phyloP scores from a whole-genome alignment of 2,888 invertebrate species.

The Lycia hirtaria region DNA sequence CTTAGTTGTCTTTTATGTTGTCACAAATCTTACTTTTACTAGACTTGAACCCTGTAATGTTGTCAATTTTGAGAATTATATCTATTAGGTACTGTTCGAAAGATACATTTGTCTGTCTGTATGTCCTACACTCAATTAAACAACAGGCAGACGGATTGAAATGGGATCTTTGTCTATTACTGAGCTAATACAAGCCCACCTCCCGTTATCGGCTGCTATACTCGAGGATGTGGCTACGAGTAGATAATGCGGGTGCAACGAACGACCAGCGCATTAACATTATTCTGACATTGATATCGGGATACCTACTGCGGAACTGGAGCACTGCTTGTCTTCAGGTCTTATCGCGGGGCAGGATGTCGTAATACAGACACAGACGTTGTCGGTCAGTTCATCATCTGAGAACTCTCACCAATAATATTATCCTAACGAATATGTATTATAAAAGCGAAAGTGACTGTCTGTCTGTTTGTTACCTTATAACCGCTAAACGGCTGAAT shows the following conservation, averaged over 20 bases:
- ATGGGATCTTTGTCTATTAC: not conserved
- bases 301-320: slow-evolving; percentile 22
- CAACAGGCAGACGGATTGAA: too few species aligned
- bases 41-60: too few species aligned
- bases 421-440: too few species aligned
- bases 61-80: too few species aligned
- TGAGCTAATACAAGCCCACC: not conserved
- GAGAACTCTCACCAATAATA: not conserved
- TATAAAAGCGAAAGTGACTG: too few species aligned
- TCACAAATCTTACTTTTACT: too few species aligned
- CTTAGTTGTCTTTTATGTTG: too few species aligned
- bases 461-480: too few species aligned
- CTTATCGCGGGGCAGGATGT: slow-evolving; percentile 3
- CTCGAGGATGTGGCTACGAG: slow-evolving; percentile 44
- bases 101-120: too few species aligned
- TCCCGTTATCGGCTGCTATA: slow-evolving; percentile 21
- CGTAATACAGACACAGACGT: not conserved
- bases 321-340: slow-evolving; percentile 10
- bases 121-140: too few species aligned
- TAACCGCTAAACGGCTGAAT: too few species aligned
- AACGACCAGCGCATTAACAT: slow-evolving; percentile 54
- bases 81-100: too few species aligned
- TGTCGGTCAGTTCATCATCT: not conserved
- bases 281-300: slow-evolving; percentile 34
- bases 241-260: slow-evolving; percentile 56